Conservation (phyloP, 2,888 invertebrate genomes). For the Cosmopolites sordidus region DNA sequence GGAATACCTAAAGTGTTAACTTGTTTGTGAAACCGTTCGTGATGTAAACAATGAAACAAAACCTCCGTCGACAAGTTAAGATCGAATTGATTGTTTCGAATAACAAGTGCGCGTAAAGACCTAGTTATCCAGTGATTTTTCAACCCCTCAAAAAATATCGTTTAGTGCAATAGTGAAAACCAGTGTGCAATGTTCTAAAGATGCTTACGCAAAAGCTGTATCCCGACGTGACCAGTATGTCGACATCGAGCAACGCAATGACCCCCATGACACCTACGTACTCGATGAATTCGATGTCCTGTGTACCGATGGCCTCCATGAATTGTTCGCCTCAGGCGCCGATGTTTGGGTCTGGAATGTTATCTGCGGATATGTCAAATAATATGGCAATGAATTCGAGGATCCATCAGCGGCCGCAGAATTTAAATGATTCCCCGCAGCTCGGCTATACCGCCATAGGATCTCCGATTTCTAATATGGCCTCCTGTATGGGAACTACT, state of each 20-base stretch:
- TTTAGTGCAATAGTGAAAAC: conserved; percentile 1
- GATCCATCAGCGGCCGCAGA: conserved; percentile 43
- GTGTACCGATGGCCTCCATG: conserved; percentile 61
- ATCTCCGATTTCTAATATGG: conserved; percentile 67
- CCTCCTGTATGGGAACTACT: conserved; percentile 56
- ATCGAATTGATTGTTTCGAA: conserved; percentile 43
- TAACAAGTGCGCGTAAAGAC: conserved; percentile 27
- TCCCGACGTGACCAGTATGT: conserved; percentile 67
- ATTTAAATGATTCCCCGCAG: conserved; percentile 67
- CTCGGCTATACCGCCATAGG: conserved; percentile 60
- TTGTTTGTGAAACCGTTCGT: conserved; percentile 51
- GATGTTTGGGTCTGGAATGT: conserved; percentile 52
- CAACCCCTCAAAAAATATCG: conserved; percentile 9
- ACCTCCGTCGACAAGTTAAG: conserved; percentile 49
- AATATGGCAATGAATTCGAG: conserved; percentile 59
- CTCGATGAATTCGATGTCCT: conserved; percentile 75
- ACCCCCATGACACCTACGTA: conserved; percentile 76
- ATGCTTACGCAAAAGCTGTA: conserved; percentile 69
- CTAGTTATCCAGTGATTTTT: conserved; percentile 12
- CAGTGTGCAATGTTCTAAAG: conserved; percentile 30
- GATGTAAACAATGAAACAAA: conserved; percentile 53
- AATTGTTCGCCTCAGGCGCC: conserved; percentile 60
- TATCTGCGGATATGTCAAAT: conserved; percentile 55
- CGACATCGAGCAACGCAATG: conserved; percentile 58
- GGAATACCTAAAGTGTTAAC: conserved; percentile 52